Conservation (phyloP, 2,888 invertebrate species). For the Lydus trimaculatus region DNA sequence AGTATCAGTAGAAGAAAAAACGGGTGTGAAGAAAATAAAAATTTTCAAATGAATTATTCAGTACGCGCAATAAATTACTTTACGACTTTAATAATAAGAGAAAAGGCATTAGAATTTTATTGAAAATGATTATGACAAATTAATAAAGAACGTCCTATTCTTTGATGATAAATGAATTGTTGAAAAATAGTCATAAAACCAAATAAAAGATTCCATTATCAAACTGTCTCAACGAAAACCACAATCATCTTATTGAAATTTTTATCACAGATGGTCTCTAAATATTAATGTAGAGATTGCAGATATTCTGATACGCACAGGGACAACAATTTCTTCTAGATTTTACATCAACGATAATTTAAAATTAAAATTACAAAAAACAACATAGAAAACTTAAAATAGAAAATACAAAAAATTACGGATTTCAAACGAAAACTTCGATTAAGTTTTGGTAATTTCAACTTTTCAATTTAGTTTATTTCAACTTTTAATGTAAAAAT, state of each 20-base stretch:
- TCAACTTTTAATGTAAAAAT: not conserved
- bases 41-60: constrained; percentile 1
- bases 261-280: not conserved
- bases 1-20: not conserved
- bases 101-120: not conserved
- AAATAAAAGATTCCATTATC: not conserved
- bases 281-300: not conserved
- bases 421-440: not conserved
- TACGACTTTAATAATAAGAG: not conserved
- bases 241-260: constrained; percentile 1
- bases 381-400: not conserved
- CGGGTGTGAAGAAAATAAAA: not conserved
- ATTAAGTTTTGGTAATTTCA: not conserved
- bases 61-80: not conserved
- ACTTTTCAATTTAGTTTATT: not conserved
- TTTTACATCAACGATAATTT: not conserved
- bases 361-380: not conserved
- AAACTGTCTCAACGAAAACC: not conserved
- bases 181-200: not conserved
- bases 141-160: not conserved
- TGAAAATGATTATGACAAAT: not conserved
- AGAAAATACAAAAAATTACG: not conserved
- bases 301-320: not conserved
- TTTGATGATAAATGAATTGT: not conserved
- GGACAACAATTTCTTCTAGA: not conserved